Base-by-base conservation (phyloP, 2,888 invertebrate genomes). In the Cerastoderma edule region DNA sequence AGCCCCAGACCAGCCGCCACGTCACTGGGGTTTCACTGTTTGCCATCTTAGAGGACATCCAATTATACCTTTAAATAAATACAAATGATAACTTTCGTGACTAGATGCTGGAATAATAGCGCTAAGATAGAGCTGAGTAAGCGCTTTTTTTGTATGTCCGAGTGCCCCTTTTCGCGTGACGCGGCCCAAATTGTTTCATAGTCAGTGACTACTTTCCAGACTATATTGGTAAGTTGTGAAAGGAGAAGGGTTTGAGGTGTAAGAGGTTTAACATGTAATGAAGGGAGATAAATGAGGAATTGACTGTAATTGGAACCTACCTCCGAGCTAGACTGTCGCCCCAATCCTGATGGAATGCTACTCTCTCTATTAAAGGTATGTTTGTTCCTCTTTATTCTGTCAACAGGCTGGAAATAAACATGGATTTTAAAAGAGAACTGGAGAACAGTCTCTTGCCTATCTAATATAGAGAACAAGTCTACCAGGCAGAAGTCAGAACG, bases 351-450 rank as follows among this genome's bases (percentile, higher is more conserved):
- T 19, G 77, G 73, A 54, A 82, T 78, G 60, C 84, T 85, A 60
- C 75, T 82, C 24, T 83, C 84, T 78, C 84, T 67, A 6, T 70
- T 33, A 28, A 75, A 81, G 24, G 46, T 76, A 35, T 72, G 76
- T 67, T 75, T 80, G 19, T 54, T 72, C 67, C 74, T 69, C 66
- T 74, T 76, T 56, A 83, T 70, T 75, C 85, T 75, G 50, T 87
- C 87, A 54, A 79, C 75, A 33, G 87, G 87, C 87, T 87, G 74
- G 22, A 78, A 81, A 22, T 13, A 39, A 33, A 53, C 46, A 39
- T 10, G n/a, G 28, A 39, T 16, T 10, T 39, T 10, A 39, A 10
- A 39, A 10, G 8, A 39, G 16, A 39, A 10, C 39, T 39, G 39
- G 16, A 39, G 16, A 8, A 39, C 10, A 39, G 16, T 39, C 16